These are phyloP conservation scores for Tetropium fuscum DNA, from an alignment of 2,888 invertebrate species.

Conservation along the genomic window DNA sequence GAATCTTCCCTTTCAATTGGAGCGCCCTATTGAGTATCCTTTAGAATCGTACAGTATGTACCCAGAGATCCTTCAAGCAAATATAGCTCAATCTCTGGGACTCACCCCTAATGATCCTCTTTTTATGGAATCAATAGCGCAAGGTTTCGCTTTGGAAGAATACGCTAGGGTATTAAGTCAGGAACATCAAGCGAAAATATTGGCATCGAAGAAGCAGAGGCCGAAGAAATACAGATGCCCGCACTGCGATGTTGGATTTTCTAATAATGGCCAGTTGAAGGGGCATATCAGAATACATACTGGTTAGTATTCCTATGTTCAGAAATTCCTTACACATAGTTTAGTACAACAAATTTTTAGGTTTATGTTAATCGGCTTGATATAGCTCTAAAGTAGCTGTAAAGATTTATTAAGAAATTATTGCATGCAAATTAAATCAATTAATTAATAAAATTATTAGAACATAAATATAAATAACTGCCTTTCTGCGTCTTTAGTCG, in stretches of 20 bases:
- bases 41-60: conserved; percentile 29
- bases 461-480: too few relatives aligned
- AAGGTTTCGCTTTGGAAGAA: conserved; percentile 74
- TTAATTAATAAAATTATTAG: too few relatives aligned
- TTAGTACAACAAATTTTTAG: too few relatives aligned
- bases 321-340: too few relatives aligned
- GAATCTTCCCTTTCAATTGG: conserved; percentile 39
- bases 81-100: conserved; percentile 50
- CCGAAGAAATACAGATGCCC: conserved; percentile 94
- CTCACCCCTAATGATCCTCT: conserved; percentile 55
- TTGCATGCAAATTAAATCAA: too few relatives aligned
- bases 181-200: conserved; percentile 76
- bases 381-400: too few relatives aligned
- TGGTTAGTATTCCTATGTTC: conserved; percentile 73
- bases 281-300: conserved; percentile 94
- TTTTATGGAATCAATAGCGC: conserved; percentile 60
- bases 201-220: conserved; percentile 79
- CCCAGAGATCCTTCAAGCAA: conserved; percentile 46
- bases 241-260: conserved; percentile 90
- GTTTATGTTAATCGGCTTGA: too few relatives aligned
- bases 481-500: too few relatives aligned
- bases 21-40: conserved; percentile 10
- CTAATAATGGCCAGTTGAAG: conserved; percentile 93
- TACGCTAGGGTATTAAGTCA: conserved; percentile 78
- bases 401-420: too few relatives aligned